Conservation (phyloP, 2,888 invertebrate species). For the Cynaeus angustus region DNA sequence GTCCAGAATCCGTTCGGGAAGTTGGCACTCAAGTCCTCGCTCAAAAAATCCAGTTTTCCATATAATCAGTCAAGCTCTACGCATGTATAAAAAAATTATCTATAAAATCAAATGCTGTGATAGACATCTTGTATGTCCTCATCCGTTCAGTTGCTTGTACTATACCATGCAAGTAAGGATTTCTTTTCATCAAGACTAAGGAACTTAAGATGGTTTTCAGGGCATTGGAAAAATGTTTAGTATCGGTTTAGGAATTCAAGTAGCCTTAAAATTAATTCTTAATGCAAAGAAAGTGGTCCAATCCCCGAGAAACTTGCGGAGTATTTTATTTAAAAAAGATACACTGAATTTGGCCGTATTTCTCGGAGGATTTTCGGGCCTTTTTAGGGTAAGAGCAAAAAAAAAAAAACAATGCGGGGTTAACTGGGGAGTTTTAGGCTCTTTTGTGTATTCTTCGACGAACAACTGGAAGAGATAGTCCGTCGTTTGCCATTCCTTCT, state of each 20-base stretch:
- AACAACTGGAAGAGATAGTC: conserved; percentile 76
- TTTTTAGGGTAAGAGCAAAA: conserved; percentile 79
- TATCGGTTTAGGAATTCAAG: conserved; percentile 77
- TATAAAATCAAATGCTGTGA: conserved; percentile 73
- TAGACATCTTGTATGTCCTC: conserved; percentile 75
- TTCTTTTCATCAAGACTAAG: background rate
- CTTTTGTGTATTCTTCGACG: conserved; percentile 80
- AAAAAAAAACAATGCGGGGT: background rate
- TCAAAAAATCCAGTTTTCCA: conserved; percentile 66
- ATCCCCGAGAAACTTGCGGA: conserved; percentile 73
- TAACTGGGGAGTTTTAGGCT: conserved; percentile 70
- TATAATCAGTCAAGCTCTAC: conserved; percentile 70
- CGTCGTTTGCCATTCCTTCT: conserved; percentile 79
- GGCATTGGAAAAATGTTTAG: conserved; percentile 76
- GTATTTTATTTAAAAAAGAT: conserved; percentile 73
- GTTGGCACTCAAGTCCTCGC: conserved; percentile 59
- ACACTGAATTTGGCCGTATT: conserved; percentile 79
- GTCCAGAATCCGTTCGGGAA: conserved; percentile 52
- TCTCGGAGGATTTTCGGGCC: conserved; percentile 80
- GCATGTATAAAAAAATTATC: conserved; percentile 71
- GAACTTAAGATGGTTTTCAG: conserved; percentile 65
- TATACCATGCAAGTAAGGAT: conserved; percentile 73
- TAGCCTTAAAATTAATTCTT: conserved; percentile 76
- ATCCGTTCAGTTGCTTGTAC: conserved; percentile 77
- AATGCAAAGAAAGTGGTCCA: conserved; percentile 74